Conservation (phyloP, 2,113 vertebrate genomes). For the Aldabrachelys gigantea region DNA sequence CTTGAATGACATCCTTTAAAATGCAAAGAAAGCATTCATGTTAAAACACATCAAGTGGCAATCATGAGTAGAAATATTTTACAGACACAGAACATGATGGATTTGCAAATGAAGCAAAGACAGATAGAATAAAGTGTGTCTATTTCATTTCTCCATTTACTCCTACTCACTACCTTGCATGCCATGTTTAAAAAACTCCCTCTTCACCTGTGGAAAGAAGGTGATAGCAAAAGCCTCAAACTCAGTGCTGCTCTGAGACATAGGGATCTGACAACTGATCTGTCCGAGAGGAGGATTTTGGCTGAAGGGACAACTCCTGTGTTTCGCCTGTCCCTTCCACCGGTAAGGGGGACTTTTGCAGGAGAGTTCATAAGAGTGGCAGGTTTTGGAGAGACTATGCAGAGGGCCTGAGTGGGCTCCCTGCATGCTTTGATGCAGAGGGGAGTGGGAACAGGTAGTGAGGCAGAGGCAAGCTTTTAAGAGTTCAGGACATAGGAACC, state of each 20-base stretch:
- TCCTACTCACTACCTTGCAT: rapidly evolving
- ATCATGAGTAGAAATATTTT: background rate
- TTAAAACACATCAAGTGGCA: conserved; percentile 24
- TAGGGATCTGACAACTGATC: background rate
- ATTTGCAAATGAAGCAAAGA: background rate
- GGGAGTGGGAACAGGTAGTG: background rate
- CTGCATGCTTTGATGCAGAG: background rate
- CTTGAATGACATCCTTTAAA: conserved; percentile 95
- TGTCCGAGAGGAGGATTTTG: background rate
- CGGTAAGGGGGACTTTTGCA: background rate
- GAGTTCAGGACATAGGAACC: background rate
- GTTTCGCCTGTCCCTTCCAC: background rate
- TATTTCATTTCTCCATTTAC: background rate
- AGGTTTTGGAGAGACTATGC: background rate
- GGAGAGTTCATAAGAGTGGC: background rate
- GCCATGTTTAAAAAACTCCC: background rate
- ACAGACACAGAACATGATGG: background rate
- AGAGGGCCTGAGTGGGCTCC: background rate
- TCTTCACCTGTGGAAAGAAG: background rate
- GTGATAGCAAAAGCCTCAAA: background rate
- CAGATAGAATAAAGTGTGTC: background rate
- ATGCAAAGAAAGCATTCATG: conserved; percentile 36
- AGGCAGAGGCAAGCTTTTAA: background rate
- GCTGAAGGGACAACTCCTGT: background rate
- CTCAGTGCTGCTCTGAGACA: background rate